Conservation (phyloP, 2,888 invertebrate genomes). For the Lagria hirta region DNA sequence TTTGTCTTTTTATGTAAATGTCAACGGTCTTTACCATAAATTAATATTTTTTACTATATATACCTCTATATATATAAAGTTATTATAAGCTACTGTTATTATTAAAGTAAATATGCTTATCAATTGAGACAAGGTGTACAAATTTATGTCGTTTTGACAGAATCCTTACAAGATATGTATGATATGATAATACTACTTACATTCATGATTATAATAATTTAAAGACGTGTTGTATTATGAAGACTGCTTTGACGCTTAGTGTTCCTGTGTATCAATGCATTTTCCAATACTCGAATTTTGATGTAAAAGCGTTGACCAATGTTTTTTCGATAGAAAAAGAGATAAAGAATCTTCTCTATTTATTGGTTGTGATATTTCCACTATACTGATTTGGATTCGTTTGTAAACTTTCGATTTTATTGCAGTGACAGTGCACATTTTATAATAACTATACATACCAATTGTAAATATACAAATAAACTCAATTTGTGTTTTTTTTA, state of each 20-base stretch:
- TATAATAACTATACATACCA: constrained; percentile 22
- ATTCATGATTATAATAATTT: constrained; percentile 8
- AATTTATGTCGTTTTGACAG: constrained; percentile 15
- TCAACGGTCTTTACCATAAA: constrained; percentile 9
- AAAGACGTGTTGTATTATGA: no score
- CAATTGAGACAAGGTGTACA: constrained; percentile 17
- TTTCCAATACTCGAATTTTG: no score
- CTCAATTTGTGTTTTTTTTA: constrained; percentile 4
- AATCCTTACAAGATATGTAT: constrained; percentile 4
- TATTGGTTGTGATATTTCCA: constrained; percentile 18
- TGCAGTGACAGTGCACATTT: constrained; percentile 20
- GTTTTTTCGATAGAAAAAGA: no score
- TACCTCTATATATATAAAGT: no score
- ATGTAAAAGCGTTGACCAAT: constrained; percentile 16
- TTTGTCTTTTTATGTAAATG: constrained; percentile 14
- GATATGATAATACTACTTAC: constrained; percentile 5
- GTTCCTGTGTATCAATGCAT: constrained; percentile 11
- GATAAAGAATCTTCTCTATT: constrained; percentile 3
- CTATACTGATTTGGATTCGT: constrained; percentile 12
- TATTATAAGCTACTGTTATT: constrained; percentile 7
- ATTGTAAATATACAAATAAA: constrained; percentile 22
- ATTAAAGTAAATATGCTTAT: constrained; percentile 12
- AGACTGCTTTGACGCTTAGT: constrained; percentile 23
- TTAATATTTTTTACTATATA: no score
- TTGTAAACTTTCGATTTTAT: no score